phyloP scores from a whole-genome alignment of 2,888 invertebrate genomes.

The Heteromyza rotundicornis region DNA sequence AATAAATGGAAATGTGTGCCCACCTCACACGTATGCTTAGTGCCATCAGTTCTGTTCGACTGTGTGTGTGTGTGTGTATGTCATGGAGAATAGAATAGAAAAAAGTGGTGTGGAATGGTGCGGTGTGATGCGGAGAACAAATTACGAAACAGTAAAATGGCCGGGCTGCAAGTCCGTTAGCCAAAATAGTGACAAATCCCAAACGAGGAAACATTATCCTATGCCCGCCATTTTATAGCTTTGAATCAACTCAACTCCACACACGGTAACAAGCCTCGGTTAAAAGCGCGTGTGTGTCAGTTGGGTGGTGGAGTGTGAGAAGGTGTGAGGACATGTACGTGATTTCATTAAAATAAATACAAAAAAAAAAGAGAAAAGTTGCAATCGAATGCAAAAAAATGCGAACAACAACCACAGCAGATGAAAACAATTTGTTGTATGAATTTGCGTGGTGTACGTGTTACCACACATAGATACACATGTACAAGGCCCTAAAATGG shows the following conservation, averaged over 20 bases:
- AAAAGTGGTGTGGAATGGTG: too few species aligned
- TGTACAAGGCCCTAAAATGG: background rate
- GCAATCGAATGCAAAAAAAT: slow-evolving; percentile 52
- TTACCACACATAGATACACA: background rate
- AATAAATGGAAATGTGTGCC: background rate
- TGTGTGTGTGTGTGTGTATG: background rate
- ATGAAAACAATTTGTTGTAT: background rate
- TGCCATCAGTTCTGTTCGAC: background rate
- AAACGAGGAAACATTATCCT: background rate
- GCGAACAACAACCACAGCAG: background rate
- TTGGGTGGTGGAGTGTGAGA: too few species aligned
- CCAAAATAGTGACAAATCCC: slow-evolving; percentile 4
- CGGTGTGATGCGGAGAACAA: background rate
- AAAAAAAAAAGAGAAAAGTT: slow-evolving; percentile 37
- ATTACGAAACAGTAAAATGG: background rate
- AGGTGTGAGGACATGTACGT: slow-evolving; percentile 36
- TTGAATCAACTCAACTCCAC: background rate
- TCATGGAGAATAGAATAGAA: too few species aligned
- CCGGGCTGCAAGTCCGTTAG: background rate
- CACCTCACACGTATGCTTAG: background rate
- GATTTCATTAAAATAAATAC: slow-evolving; percentile 47
- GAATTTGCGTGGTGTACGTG: background rate
- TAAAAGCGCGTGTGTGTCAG: too few species aligned
- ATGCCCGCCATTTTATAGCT: background rate
- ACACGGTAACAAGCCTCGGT: background rate